phyloP scores from a whole-genome alignment of 2,888 invertebrate species.

The Smittia aterrima region DNA sequence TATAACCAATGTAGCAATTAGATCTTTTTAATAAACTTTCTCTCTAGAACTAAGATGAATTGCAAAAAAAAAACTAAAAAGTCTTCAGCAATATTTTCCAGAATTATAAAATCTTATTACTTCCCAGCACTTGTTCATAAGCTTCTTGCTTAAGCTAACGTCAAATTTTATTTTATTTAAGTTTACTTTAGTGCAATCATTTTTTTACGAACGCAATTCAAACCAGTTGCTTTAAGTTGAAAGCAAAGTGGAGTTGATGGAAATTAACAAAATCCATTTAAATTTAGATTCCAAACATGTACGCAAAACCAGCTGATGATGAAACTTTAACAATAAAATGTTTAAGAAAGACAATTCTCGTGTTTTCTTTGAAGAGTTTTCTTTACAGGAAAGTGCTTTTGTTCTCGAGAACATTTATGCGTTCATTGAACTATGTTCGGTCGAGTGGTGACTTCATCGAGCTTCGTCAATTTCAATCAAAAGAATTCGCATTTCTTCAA shows the following conservation, averaged over 20 bases:
- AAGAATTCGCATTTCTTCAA: not conserved
- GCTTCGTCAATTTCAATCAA: not conserved
- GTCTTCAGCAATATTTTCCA: not conserved
- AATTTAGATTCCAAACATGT: slow-evolving; percentile 4
- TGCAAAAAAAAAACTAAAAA: not conserved
- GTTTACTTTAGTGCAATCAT: slow-evolving; percentile 6
- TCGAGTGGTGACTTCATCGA: not conserved
- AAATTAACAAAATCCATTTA: slow-evolving; percentile 9
- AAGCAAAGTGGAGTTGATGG: not conserved
- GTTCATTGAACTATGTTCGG: not conserved
- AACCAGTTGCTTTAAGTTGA: not conserved
- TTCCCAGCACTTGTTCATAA: not conserved
- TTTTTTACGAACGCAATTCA: not conserved
- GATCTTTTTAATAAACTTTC: not conserved
- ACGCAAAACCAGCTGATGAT: slow-evolving; percentile 5
- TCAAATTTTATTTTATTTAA: not conserved
- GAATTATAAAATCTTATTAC: not conserved
- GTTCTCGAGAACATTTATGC: not conserved
- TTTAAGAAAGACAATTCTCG: not conserved
- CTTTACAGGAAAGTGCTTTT: not conserved
- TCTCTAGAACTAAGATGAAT: not conserved
- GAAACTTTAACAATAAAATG: slow-evolving; percentile 19
- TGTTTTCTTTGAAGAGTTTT: not conserved
- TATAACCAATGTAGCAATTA: not conserved
- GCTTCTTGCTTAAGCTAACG: not conserved